phyloP scores from a whole-genome alignment of 2,888 invertebrate genomes.

The Cyclophora albipunctata region DNA sequence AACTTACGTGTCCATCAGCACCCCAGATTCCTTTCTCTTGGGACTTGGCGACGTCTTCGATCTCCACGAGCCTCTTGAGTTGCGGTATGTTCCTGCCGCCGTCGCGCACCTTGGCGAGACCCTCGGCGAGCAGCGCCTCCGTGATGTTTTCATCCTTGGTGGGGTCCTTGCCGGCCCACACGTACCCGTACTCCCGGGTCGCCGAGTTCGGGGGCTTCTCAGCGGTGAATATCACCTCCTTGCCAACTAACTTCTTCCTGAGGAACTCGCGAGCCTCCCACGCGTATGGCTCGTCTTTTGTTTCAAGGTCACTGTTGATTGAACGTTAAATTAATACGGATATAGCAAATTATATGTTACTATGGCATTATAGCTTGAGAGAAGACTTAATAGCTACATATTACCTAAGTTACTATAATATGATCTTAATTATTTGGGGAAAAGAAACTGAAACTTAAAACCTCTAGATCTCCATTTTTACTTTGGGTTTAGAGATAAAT shows the following conservation, averaged over 20 bases:
- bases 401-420: neutral
- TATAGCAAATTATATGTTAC: neutral
- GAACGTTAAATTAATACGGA: neutral
- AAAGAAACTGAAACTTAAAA: neutral
- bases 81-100: constrained; percentile 77
- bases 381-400: neutral
- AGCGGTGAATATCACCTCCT: constrained; percentile 88
- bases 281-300: constrained; percentile 94
- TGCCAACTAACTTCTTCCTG: constrained; percentile 92
- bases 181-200: constrained; percentile 89
- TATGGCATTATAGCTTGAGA: neutral
- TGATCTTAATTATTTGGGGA: neutral
- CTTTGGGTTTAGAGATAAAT: no score
- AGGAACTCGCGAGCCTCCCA: constrained; percentile 98
- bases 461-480: no score
- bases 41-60: constrained; percentile 92
- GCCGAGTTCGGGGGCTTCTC: constrained; percentile 89
- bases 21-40: constrained; percentile 91
- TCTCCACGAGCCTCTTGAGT: constrained; percentile 81
- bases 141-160: constrained; percentile 89
- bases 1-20: constrained; percentile 45
- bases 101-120: constrained; percentile 86
- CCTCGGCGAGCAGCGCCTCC: constrained; percentile 91
- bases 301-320: constrained; percentile 75
- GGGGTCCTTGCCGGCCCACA: constrained; percentile 89